Evolutionary conservation across 2,797 vertebrate species (phyloP).

Genomic region (Garrulus glandarius): DNA sequence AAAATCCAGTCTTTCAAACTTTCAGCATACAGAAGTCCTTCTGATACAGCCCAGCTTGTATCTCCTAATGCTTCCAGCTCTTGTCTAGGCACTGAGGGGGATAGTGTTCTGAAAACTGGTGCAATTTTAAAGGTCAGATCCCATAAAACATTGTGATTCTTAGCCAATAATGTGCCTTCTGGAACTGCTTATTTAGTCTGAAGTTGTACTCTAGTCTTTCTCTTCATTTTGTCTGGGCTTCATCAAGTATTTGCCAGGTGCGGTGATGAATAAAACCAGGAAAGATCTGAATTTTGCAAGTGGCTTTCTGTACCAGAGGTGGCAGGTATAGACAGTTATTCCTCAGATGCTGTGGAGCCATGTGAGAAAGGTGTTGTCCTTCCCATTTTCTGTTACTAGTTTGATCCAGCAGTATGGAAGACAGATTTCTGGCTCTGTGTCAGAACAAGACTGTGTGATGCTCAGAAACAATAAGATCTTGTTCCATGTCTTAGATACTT

Average conservation of each 20-base stretch:
- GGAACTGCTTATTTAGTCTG: background rate
- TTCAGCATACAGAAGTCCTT: background rate
- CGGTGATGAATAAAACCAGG: background rate
- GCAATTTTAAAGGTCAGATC: slow-evolving; percentile 24
- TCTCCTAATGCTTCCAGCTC: background rate
- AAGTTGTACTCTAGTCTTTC: background rate
- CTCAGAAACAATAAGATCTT: background rate
- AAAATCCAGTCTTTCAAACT: background rate
- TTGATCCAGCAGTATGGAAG: background rate
- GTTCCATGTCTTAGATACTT: background rate
- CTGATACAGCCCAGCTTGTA: background rate
- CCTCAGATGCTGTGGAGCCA: background rate
- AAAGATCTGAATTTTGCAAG: background rate
- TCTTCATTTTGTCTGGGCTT: background rate
- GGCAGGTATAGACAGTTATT: background rate
- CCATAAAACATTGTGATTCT: background rate
- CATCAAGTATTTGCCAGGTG: background rate
- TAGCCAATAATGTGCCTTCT: background rate
- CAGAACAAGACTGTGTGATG: background rate
- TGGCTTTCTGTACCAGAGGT: background rate
- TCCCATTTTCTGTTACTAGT: background rate
- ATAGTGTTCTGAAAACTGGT: background rate
- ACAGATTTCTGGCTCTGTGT: background rate
- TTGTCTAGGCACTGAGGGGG: background rate
- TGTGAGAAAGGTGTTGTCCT: background rate